Evolutionary conservation across 2,888 invertebrate genomes (phyloP), one percentile per base, ranked within the genome.

Genomic region (Leistus spinibarbis): DNA sequence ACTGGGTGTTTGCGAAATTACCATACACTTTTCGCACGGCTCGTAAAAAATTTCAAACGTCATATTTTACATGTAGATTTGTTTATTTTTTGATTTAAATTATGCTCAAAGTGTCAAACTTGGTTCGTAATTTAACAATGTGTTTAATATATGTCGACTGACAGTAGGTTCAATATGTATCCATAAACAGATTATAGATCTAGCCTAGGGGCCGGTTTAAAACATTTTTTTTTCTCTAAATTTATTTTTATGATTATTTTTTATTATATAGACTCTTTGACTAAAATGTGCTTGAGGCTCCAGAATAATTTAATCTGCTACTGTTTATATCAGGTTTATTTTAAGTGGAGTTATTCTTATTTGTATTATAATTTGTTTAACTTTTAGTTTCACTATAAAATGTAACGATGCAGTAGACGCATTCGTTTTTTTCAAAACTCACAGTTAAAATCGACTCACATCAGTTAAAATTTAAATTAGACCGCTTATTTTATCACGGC

Each of bases 1-100:
- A 66, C 66, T 40, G 53, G 66, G 53, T 66, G 53, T 64, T 23
- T 24, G 64, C 60, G 9, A 60, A 60, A 19, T 17, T 20, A 60
- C 19, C 40, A 40, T 13, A n/a, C n/a, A n/a, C 40, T 10, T 40
- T 40, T 40, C 40, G 40, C 7, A 40, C 40, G 40, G 40, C 7
- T 40, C 40, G 40, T 40, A 40, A 40, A 40, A n/a, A 40, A 10
- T 40, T 40, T 10, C 40, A 40, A 40, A 40, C 7, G 40, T 40
- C 3, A 40, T 40, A 40, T 40, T 40, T 40, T 40, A 40, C 40
- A 13, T 0, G 7, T 40, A 10, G 7, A 40, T 40, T 40, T 40
- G 40, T 40, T 40, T 40, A 40, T 40, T 40, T 40, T 40, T 40
- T 40, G 40, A 13, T 40, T 40, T 40, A 40, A 40, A 40, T 40